Conservation (phyloP, 2,888 invertebrate species). For the Leucania comma region DNA sequence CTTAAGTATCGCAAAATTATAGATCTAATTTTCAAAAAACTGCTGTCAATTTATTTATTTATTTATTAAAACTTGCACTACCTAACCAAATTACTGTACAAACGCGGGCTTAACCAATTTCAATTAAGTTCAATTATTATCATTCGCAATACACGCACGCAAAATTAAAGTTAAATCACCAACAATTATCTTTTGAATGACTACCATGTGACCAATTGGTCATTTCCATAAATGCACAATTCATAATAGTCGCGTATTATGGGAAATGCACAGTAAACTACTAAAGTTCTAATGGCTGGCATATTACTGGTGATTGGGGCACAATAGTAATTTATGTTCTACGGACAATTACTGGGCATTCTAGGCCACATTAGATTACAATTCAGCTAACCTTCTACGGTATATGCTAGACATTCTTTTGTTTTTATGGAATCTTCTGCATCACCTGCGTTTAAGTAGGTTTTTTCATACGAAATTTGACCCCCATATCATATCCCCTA, state of each 20-base stretch:
- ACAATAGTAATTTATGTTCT: conserved; percentile 57
- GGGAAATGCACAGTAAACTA: conserved; percentile 62
- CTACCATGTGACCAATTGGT: conserved; percentile 46
- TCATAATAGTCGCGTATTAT: conserved; percentile 57
- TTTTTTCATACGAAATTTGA: no score
- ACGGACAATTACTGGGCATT: conserved; percentile 41
- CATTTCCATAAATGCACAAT: conserved; percentile 51
- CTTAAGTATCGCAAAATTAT: no score
- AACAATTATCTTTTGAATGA: conserved; percentile 50
- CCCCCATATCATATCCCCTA: no score
- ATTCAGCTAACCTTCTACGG: conserved; percentile 25
- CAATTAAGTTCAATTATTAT: conserved; percentile 13
- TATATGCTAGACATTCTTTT: conserved; percentile 12
- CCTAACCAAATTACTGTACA: no score
- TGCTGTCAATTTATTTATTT: no score
- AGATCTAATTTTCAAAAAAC: no score
- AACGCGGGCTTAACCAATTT: not conserved
- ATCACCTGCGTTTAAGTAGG: no score
- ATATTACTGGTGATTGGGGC: conserved; percentile 59
- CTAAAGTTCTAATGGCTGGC: conserved; percentile 54
- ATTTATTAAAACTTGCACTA: no score
- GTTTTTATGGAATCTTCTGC: conserved; percentile 1
- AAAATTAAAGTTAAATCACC: conserved; percentile 33
- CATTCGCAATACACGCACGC: not conserved
- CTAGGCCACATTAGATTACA: conserved; percentile 46